Base-by-base conservation (phyloP, 2,888 invertebrate genomes). In the Mesorhabditis belari region DNA sequence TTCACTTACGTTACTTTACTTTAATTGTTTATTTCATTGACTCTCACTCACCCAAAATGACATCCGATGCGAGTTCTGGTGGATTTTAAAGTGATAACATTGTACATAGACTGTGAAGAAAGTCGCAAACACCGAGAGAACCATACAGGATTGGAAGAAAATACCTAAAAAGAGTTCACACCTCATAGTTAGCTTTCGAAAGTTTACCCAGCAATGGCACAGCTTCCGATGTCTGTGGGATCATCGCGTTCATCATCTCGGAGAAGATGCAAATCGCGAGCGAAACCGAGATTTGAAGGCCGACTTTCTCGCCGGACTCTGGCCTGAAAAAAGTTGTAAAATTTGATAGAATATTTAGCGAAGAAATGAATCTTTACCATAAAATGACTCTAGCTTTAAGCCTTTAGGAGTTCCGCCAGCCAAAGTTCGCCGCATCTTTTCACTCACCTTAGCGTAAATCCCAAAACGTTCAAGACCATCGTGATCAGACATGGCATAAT, bases 121-220 rank as follows among this genome's bases (percentile, higher is more conserved):
- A 0, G 77, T 77, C 3, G 77, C 76, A 0, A 73, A 54, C 1
- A 76, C 75, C 0, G 76, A 76, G 19, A 77, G 71, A 29, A 72
- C 70, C 65, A 77, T 77, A 59, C 77, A 77, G n/a, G 69, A 67
- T 54, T 76, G 73, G 63, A 77, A 77, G 64, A 77, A 77, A 2
- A 77, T 70, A 5, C 76, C 76, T 73, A 51, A 19, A 62, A 53
- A 6, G n/a, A 19, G 49, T 5, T 2, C 17, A 19, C 17, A 6
- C 17, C 57, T 53, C 12, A 9, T 12, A 57, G 5, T 35, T 19
- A 19, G n/a, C 19, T 5, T 9, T 57, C 9, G 21, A 17, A 19
- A 9, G 9, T 17, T 57, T 57, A 66, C 74, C 74, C 3, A 77
- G 63, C 19, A 77, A 61, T 1, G 77, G 77, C 0, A 77, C 77